Base-by-base conservation (phyloP, 2,797 vertebrate genomes). In the Aeoliscus strigatus region DNA sequence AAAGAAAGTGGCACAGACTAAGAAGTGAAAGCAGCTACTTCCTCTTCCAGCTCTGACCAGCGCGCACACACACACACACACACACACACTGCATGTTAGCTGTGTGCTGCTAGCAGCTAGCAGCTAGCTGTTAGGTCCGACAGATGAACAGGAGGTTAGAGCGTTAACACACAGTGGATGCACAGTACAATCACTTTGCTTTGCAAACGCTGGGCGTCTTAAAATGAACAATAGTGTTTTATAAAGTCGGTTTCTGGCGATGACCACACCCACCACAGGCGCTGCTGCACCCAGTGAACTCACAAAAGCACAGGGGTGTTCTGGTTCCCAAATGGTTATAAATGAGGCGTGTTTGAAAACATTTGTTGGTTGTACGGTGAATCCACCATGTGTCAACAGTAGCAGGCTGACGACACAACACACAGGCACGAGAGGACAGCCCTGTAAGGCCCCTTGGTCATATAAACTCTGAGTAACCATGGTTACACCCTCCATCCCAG, bases 351-450 rank as follows among this genome's bases (percentile, higher is more conserved):
- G n/a, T n/a, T n/a, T n/a, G n/a, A n/a, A n/a, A n/a, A 17, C 4
- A 1, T 0, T 2, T 8, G 43, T 39, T 56, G 65, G 43, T 39
- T 56, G 65, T 69, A 55, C 79, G 73, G 78, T 79, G 72, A 60
- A 78, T 81, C 70, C 81, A 76, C 47, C 2, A 0, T 8, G 65
- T 39, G 70, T 76, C 65, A 79, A 69, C 73, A 13, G 46, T 4
- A 65, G 75, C 65, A 76, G 47, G 70, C 73, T 75, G 77, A 78
- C 17, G 9, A 56, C 41, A 58, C 55, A 51, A 66, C 63, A 76
- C 50, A 59, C 75, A 80, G 73, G 80, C 78, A 66, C 79, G 80
- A 78, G 84, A 77, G 71, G 81, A 85, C 83, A 85, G 79, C 83
- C 81, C 82, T 85, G 84, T 81, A 66, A 85, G 77, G 78, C 81